Evolutionary conservation across 2,797 vertebrate genomes (phyloP), one percentile per base, ranked within the genome.

Genomic region (Lerista edwardsae): DNA sequence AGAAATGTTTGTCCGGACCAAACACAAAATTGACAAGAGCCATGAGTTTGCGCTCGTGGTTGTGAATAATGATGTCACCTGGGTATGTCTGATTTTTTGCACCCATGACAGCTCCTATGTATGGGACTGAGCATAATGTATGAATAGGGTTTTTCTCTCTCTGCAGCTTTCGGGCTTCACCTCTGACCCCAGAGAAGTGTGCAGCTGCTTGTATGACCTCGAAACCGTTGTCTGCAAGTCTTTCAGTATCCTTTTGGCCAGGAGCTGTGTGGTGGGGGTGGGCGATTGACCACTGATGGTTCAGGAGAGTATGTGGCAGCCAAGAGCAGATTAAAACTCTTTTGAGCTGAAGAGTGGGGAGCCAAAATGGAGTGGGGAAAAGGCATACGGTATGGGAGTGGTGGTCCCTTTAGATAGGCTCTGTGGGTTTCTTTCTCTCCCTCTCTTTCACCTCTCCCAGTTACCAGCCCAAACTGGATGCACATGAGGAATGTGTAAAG

Each of bases 1-100:
- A 0, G 98, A 99, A 95, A 99, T 99, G 98, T 99, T 99, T 41
- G 98, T 99, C 83, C 96, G 98, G 91, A 99, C 98, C 0, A 99
- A 99, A 89, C 98, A 99, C 95, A 98, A 98, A 94, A 98, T 99
- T 8, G 98, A 98, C 95, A 99, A 98, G 93, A 95, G 97, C 41
- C 98, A 99, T 0, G 98, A 99, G 91, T 99, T 99, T 36, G 98
- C 98, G 0, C 94, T 99, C 92, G 97, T 99, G 25, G 98, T 99
- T 34, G 96, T 98, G 41, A 99, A 98, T 8, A 98, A 98, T 0
- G 98, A 99, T 0, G 97, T 97, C 9, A 96, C 98, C 8, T 98
- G 98, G 98, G 98, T 98, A 91, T 96, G 97, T 85, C 3, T 67
- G 69, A 47, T 15, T 55, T n/a, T 55, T 19, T 55, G 51, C 15